A percentile compares a stretch with the other conserved stretches of the same genome.
Evolutionary conservation across 2,113 vertebrate species (phyloP).

Genomic region (Sapayoa aenigma): DNA sequence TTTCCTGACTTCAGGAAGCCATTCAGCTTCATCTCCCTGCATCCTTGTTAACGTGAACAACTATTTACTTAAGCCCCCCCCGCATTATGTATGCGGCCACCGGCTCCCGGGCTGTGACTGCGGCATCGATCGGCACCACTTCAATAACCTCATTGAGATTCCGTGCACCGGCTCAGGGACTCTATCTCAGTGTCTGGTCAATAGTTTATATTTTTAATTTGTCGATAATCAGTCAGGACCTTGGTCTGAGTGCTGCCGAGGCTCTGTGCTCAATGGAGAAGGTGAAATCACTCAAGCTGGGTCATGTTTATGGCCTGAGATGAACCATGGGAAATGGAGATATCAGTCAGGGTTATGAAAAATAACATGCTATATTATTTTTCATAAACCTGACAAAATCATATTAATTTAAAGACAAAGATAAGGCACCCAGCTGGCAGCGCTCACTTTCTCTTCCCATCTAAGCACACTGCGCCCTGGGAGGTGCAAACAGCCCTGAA

Average conservation of each 20-base stretch:
- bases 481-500: background rate
- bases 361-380: conserved; percentile 51
- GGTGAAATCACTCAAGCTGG: conserved; percentile 53
- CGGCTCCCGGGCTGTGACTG: conserved; percentile 80
- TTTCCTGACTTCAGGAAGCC: background rate
- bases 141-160: conserved; percentile 90
- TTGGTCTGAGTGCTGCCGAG: conserved; percentile 66
- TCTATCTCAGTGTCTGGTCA: conserved; percentile 82
- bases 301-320: conserved; percentile 62
- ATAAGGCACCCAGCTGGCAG: conserved; percentile 44
- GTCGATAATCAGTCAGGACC: conserved; percentile 80
- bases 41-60: conserved; percentile 4
- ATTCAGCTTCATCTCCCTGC: background rate
- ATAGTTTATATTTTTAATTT: conserved; percentile 86
- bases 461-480: background rate
- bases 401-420: conserved; percentile 70
- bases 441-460: background rate
- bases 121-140: conserved; percentile 80
- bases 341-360: conserved; percentile 18
- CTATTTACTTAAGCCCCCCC: conserved; percentile 29
- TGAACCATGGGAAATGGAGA: conserved; percentile 20
- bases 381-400: conserved; percentile 68
- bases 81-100: conserved; percentile 81
- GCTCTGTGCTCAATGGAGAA: conserved; percentile 25
- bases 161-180: conserved; percentile 81